Base-by-base conservation (phyloP, 2,113 vertebrate species). In the Gnathonemus echidnorhynchus region DNA sequence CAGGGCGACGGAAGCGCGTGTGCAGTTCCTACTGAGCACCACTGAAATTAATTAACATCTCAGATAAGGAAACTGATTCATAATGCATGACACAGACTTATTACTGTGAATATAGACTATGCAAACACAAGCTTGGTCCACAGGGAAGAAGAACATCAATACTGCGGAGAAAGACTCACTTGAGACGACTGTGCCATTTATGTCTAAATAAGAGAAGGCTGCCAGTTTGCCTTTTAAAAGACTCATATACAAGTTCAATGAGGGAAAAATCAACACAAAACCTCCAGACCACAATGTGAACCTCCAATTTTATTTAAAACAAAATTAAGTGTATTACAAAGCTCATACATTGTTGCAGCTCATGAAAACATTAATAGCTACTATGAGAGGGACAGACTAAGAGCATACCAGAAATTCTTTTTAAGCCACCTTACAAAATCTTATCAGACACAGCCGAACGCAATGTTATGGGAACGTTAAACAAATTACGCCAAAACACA, bases 31-130 rank as follows among this genome's bases (percentile, higher is more conserved):
- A 19, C 50, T 90, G 88, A 74, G 45, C 89, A 90, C 89, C 83
- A 90, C 49, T 89, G 88, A 89, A 92, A 90, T 91, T 85, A 91
- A 90, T 87, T 88, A 93, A 86, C 91, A 90, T 74, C 35, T 86
- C 88, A 66, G 42, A 70, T 66, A 88, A 87, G 89, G 86, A 89
- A 91, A 86, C 86, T 84, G 89, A 91, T 93, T 92, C 77, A 93
- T 91, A 91, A 91, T 91, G 84, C 53, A 90, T 88, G 89, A 90
- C 5, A 88, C 46, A 87, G 39, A 49, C 45, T 87, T 88, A 84
- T 90, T 88, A 89, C 50, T 90, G 42, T 62, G 50, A 88, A 88
- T n/a, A 74, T 39, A 80, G 84, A 86, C 27, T 24, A 49, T 45
- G 49, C 50, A 66, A 58, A 77, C 46, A 50, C 46, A 88, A 49